Evolutionary conservation across 2,113 vertebrate species (phyloP).

Genomic region (Megaleporinus macrocephalus): DNA sequence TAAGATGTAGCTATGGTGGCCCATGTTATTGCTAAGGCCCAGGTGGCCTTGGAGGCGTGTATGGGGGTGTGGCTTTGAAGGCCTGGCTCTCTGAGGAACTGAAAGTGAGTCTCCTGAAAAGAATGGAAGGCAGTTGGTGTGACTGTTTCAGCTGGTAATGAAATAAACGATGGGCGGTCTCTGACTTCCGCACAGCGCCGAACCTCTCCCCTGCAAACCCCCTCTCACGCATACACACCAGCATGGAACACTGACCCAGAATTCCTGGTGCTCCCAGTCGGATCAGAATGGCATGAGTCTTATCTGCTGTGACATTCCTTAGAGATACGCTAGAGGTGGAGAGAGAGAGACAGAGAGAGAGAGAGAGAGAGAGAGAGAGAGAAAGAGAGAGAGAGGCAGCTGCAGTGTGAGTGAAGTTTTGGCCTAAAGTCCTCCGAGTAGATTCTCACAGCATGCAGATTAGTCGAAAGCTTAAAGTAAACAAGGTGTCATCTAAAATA

Average conservation of each 20-base stretch:
- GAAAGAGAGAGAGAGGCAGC: slow-evolving; percentile 9
- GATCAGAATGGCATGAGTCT: slow-evolving; percentile 34
- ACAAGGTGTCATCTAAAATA: not conserved
- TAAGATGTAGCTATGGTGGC: too few species aligned
- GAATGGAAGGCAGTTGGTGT: too few species aligned
- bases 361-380: slow-evolving; percentile 18
- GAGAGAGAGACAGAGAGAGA: slow-evolving; percentile 10
- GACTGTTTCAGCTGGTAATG: too few species aligned
- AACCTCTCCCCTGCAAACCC: not conserved
- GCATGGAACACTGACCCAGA: slow-evolving; percentile 50
- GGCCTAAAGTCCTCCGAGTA: not conserved
- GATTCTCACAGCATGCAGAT: not conserved
- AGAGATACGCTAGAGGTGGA: slow-evolving; percentile 35
- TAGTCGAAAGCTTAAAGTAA: not conserved
- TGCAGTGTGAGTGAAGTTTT: not conserved
- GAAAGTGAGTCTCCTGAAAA: too few species aligned
- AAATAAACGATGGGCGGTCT: too few species aligned
- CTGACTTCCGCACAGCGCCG: too few species aligned
- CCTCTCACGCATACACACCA: slow-evolving; percentile 15
- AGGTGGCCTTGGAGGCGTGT: too few species aligned
- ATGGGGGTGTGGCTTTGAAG: too few species aligned
- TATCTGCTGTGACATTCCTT: slow-evolving; percentile 42
- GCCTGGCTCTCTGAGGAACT: too few species aligned
- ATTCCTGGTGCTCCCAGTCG: slow-evolving; percentile 41
- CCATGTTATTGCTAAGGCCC: too few species aligned